Percentiles rank a stretch among this genome's conserved stretches.
Evolutionary conservation across 2,113 vertebrate species (phyloP).

Genomic region (Aptenodytes patagonicus): DNA sequence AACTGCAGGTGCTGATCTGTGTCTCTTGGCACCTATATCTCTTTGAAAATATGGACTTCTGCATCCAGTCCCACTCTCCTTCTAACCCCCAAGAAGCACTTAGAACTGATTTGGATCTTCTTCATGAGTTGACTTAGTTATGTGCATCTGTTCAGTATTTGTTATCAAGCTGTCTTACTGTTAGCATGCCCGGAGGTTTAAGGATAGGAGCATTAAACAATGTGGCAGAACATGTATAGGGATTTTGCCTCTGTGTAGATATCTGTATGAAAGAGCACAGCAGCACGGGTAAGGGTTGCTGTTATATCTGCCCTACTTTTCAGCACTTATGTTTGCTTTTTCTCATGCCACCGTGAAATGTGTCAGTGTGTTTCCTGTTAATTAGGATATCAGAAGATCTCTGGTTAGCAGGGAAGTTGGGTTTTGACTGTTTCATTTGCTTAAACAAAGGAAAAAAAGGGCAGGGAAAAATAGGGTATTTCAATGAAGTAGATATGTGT

Average conservation of each 20-base stretch:
- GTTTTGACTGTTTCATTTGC: not conserved
- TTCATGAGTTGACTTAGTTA: not conserved
- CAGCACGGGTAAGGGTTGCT: not conserved
- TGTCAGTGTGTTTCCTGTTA: not conserved
- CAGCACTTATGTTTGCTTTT: not conserved
- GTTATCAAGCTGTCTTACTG: not conserved
- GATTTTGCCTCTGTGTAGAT: not conserved
- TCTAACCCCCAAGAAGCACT: not conserved
- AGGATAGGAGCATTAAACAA: not conserved
- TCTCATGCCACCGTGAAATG: not conserved
- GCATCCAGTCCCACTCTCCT: not conserved
- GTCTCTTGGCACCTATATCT: not conserved
- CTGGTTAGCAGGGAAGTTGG: not conserved
- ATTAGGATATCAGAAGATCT: not conserved
- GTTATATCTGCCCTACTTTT: not conserved
- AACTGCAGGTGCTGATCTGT: not conserved
- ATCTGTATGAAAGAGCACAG: not conserved
- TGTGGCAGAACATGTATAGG: not conserved
- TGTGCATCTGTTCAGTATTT: not conserved
- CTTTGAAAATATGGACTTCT: not conserved
- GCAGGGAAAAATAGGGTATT: not conserved
- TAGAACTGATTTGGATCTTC: not conserved
- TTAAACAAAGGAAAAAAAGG: not conserved
- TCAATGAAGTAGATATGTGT: not conserved
- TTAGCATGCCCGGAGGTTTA: not conserved